Evolutionary conservation across 2,113 vertebrate species (phyloP), one percentile per base, ranked within the genome.

Genomic region (Miniopterus natalensis): DNA sequence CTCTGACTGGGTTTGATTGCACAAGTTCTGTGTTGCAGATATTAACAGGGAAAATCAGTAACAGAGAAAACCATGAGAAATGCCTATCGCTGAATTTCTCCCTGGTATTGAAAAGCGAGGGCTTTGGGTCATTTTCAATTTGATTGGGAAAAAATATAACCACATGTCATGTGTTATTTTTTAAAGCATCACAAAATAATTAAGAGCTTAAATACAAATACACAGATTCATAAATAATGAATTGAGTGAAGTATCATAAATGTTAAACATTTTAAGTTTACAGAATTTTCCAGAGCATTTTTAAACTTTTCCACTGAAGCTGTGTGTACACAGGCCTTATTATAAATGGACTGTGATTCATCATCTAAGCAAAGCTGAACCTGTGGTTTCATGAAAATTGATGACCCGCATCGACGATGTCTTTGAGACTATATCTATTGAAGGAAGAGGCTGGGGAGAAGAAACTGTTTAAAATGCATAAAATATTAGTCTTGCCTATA

Each of bases 391-490:
- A 92, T 92, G 74, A 96, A 95, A 97, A 97, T 89, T 90, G 94
- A 96, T 97, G 94, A 71, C 53, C 81, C 36, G 40, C 31, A 87
- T 74, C 6, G 1, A 92, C 31, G 36, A 36, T 36, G 17, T 92
- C 51, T 96, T 12, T 74, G 88, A 71, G 40, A 77, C 27, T 79
- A 1, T 85, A 95, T 79, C 57, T 75, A 92, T 31, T 74, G 75
- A 93, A 95, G 79, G 89, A 95, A 94, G 59, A 87, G 75, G 63
- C 31, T 81, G 5, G 68, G 79, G 93, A 94, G n/a, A 97, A 96
- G 61, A 88, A 90, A 94, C 84, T 96, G 12, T 92, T 97, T 94
- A 94, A 95, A 97, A 95, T 88, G 77, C 88, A 94, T 96, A 97
- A 97, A 95, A 95, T 95, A 95, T 97, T 94, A 86, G 75, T 71